Evolutionary conservation across 2,797 vertebrate genomes (phyloP).

Genomic region (Muscicapa striata): DNA sequence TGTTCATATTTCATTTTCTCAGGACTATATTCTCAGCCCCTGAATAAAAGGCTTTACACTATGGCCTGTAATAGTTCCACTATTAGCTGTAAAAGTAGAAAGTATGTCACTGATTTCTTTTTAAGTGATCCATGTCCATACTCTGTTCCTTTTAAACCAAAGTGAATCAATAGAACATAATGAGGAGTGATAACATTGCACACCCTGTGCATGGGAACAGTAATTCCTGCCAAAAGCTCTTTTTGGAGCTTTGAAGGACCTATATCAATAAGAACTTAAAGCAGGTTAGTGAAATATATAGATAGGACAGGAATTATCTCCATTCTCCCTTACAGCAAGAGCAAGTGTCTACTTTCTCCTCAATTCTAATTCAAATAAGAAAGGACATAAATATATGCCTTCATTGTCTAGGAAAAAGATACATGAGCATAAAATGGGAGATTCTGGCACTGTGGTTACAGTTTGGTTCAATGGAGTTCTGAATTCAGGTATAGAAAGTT

Average conservation of each 20-base stretch:
- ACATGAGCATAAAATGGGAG: background rate
- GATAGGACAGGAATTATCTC: background rate
- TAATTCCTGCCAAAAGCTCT: background rate
- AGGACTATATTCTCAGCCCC: background rate
- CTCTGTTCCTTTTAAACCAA: background rate
- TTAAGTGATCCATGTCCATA: background rate
- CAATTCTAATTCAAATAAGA: background rate
- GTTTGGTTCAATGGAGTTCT: background rate
- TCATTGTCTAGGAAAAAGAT: background rate
- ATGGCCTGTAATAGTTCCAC: background rate
- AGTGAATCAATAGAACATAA: background rate
- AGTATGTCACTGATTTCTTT: background rate
- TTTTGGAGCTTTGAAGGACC: background rate
- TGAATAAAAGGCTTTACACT: background rate
- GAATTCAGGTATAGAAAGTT: background rate
- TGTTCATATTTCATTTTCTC: constrained; percentile 8
- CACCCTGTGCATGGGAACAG: background rate
- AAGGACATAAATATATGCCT: background rate
- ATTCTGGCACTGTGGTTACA: background rate
- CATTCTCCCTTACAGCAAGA: background rate
- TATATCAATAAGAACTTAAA: background rate
- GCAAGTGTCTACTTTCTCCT: background rate
- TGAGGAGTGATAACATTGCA: background rate
- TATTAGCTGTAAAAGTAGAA: background rate
- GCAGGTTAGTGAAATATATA: background rate